A percentile compares a stretch with the other conserved stretches of the same genome.
phyloP scores from a whole-genome alignment of 2,113 vertebrate species.

The Ochotona curzoniae region DNA sequence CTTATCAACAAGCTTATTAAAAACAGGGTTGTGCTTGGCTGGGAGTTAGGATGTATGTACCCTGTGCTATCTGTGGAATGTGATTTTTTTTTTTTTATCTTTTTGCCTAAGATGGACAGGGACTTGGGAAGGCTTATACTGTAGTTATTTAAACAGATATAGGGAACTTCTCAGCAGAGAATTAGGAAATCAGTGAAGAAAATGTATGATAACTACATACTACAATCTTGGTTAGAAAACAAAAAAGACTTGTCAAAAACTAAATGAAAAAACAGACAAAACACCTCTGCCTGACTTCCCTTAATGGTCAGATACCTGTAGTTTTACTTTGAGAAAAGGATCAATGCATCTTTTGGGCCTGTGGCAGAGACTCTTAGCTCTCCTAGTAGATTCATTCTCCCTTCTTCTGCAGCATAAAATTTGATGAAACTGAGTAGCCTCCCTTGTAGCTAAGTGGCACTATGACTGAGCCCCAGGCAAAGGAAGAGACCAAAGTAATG shows the following conservation, averaged over 20 bases:
- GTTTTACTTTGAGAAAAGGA: conserved; percentile 40
- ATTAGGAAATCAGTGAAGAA: background rate
- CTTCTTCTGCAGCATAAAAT: background rate
- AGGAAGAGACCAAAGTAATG: background rate
- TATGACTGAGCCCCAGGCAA: background rate
- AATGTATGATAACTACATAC: background rate
- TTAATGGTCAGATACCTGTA: conserved; percentile 27
- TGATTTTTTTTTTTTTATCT: background rate
- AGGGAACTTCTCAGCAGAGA: background rate
- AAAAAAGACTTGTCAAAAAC: conserved; percentile 13
- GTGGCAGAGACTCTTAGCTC: conserved; percentile 23
- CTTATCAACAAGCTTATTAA: background rate
- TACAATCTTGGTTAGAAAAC: conserved; percentile 1
- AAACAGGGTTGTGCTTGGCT: background rate
- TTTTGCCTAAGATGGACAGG: background rate
- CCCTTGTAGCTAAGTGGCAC: conserved; percentile 26
- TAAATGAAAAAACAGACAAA: too few species aligned
- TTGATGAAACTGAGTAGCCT: conserved; percentile 18
- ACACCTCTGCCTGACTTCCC: background rate
- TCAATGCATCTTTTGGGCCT: background rate
- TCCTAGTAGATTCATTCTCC: conserved; percentile 19
- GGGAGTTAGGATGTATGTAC: background rate
- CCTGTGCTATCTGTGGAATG: background rate
- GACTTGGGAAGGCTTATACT: background rate
- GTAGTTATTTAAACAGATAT: background rate